Evolutionary conservation across 2,113 vertebrate species (phyloP).

Genomic region (Bubo scandiacus): DNA sequence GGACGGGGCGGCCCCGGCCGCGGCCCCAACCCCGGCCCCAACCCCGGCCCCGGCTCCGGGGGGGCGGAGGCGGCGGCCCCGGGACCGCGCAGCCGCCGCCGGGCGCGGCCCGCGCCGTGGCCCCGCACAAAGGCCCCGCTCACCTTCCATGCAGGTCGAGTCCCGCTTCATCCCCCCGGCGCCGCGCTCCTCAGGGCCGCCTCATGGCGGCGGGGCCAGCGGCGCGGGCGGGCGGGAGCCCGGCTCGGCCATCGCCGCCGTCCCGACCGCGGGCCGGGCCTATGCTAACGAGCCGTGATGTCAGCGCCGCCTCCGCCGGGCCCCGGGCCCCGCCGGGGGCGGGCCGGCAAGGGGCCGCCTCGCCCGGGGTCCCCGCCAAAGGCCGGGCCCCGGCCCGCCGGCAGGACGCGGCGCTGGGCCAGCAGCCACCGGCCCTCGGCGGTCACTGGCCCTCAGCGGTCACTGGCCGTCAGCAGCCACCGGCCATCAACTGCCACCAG

Average conservation of each 20-base stretch:
- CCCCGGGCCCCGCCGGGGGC: background rate
- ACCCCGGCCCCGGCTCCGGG: too few species aligned
- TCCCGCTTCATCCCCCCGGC: slow-evolving; percentile 74
- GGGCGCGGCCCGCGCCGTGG: too few species aligned
- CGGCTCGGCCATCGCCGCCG: slow-evolving; percentile 24
- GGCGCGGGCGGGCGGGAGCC: slow-evolving; percentile 21
- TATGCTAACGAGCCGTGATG: slow-evolving; percentile 73
- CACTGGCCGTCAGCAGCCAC: too few species aligned
- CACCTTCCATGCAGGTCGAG: slow-evolving; percentile 74
- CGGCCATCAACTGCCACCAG: too few species aligned
- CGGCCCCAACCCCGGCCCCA: too few species aligned
- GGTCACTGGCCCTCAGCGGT: too few species aligned
- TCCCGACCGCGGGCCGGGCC: slow-evolving; percentile 17
- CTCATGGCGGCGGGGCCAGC: background rate
- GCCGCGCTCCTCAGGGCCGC: background rate
- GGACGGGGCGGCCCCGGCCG: background rate
- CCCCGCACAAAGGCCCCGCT: background rate
- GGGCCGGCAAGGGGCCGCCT: background rate
- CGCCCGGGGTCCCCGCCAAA: background rate
- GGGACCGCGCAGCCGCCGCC: slow-evolving; percentile 34
- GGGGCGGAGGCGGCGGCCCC: background rate
- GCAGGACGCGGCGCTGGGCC: background rate
- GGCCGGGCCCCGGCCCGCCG: too few species aligned
- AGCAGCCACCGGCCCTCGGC: background rate
- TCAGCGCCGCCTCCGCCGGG: slow-evolving; percentile 61